Evolutionary conservation across 2,888 invertebrate genomes (phyloP).

Genomic region (Congeria kusceri): DNA sequence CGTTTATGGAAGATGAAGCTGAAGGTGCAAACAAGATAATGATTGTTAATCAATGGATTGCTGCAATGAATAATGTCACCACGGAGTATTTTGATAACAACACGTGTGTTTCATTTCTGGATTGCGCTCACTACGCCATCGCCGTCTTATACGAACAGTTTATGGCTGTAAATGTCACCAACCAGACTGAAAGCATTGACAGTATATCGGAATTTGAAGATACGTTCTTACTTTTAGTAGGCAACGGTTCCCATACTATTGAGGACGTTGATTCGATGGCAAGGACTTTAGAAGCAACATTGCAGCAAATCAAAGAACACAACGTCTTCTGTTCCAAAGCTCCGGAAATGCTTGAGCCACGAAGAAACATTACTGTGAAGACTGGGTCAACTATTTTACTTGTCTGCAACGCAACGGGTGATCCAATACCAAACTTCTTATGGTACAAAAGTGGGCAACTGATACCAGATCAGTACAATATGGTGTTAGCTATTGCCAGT

Average conservation of each 20-base stretch:
- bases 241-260: constrained; percentile 16
- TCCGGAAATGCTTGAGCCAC: constrained; percentile 14
- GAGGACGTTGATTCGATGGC: background rate
- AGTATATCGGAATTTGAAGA: constrained; percentile 24
- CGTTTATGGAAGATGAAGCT: background rate
- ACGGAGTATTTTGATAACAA: constrained; percentile 22
- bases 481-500: constrained; percentile 8
- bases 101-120: constrained; percentile 34
- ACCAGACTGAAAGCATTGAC: constrained; percentile 13
- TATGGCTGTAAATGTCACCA: constrained; percentile 19
- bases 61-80: constrained; percentile 32
- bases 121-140: constrained; percentile 34
- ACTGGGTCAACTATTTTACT: constrained; percentile 15
- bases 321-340: constrained; percentile 48
- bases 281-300: background rate
- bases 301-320: constrained; percentile 11
- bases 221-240: constrained; percentile 11
- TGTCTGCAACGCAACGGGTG: constrained; percentile 23
- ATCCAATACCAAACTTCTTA: constrained; percentile 28
- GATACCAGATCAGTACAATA: background rate
- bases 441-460: constrained; percentile 38
- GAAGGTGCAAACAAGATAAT: constrained; percentile 5
- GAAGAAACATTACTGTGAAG: constrained; percentile 17
- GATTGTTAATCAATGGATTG: constrained; percentile 34
- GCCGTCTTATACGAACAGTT: constrained; percentile 25